Percentiles rank a stretch among this genome's conserved stretches.
phyloP scores from a whole-genome alignment of 2,113 vertebrate genomes.

The Salvelinus alpinus region DNA sequence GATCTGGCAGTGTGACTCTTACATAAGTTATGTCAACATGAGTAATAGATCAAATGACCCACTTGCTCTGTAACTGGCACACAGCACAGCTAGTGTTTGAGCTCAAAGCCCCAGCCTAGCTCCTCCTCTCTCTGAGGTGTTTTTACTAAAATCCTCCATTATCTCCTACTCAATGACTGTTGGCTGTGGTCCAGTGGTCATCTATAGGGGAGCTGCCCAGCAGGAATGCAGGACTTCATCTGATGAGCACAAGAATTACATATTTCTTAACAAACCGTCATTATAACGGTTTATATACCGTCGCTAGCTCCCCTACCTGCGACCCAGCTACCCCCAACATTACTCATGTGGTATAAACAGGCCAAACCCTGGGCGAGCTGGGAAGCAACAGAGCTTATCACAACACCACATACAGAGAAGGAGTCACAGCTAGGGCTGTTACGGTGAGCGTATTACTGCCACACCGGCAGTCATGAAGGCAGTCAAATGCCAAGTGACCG shows the following conservation, averaged over 20 bases:
- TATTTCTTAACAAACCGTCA: slow-evolving; percentile 52
- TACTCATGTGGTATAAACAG: slow-evolving; percentile 49
- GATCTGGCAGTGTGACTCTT: no score
- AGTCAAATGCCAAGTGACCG: no score
- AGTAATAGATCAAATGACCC: no score
- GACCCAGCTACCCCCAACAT: slow-evolving; percentile 12
- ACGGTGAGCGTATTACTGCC: no score
- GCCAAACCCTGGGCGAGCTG: slow-evolving; percentile 51
- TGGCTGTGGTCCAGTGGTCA: slow-evolving; percentile 61
- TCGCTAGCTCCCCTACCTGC: not conserved
- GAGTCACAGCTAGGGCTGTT: no score
- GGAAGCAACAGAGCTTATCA: slow-evolving; percentile 43
- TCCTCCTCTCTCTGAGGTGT: slow-evolving; percentile 37
- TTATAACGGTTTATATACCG: no score
- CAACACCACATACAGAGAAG: not conserved
- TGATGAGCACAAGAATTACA: slow-evolving; percentile 53
- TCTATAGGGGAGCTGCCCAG: slow-evolving; percentile 56
- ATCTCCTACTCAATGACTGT: slow-evolving; percentile 54
- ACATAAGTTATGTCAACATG: no score
- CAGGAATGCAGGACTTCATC: slow-evolving; percentile 75
- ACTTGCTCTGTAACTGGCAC: slow-evolving; percentile 30
- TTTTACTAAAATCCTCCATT: slow-evolving; percentile 51
- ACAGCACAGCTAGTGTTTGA: slow-evolving; percentile 35
- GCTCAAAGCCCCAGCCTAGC: slow-evolving; percentile 40
- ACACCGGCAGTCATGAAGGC: no score